Evolutionary conservation across 1,140 invertebrate species (phyloP).

Genomic region (Eubasilissa regina): DNA sequence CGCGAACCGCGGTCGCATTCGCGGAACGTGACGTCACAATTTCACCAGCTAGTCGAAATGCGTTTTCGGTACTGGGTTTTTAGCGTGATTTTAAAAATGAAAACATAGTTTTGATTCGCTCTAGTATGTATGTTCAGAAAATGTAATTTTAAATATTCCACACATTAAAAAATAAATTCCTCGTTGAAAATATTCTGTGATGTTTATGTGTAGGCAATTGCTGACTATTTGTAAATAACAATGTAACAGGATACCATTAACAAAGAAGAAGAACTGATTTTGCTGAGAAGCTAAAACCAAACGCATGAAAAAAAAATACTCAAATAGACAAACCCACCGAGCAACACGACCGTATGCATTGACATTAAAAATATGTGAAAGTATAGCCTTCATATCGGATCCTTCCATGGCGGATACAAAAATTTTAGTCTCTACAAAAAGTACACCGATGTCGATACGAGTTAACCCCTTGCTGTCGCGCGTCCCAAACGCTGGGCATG

Average conservation of each 20-base stretch:
- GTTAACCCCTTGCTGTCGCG: conserved; percentile 10
- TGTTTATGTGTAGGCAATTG: no score
- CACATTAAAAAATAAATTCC: no score
- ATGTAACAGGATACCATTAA: conserved; percentile 23
- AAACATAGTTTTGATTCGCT: no score
- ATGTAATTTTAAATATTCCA: no score
- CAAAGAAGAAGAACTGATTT: conserved; percentile 31
- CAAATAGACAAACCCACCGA: conserved; percentile 17
- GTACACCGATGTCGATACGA: conserved; percentile 2
- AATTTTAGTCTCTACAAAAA: conserved; percentile 38
- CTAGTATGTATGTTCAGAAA: no score
- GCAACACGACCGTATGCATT: conserved; percentile 39
- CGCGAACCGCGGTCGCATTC: no score
- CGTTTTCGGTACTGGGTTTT: no score
- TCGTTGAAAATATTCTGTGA: no score
- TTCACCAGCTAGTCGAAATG: no score
- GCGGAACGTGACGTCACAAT: no score
- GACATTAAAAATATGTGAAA: conserved; percentile 49
- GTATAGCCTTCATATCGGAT: conserved; percentile 39
- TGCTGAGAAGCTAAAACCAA: conserved; percentile 16
- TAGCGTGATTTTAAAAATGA: no score
- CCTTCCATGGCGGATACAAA: conserved; percentile 40
- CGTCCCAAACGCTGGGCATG: no score
- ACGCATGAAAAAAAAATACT: background rate
- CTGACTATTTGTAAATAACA: background rate